phyloP scores from a whole-genome alignment of 2,888 invertebrate genomes.

The Thalpophila matura region DNA sequence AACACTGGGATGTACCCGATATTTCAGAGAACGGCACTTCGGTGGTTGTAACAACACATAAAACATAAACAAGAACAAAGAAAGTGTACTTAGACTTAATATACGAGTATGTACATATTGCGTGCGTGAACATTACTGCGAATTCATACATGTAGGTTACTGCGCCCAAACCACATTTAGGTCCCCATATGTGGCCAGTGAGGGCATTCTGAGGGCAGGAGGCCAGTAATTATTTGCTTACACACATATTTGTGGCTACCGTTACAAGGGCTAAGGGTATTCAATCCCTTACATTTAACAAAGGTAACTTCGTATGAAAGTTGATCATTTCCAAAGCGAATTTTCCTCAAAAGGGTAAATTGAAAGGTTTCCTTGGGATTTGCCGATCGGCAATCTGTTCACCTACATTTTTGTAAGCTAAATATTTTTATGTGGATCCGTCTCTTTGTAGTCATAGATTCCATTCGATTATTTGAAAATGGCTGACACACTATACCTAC shows the following conservation, averaged over 20 bases:
- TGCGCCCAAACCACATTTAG: conserved; percentile 51
- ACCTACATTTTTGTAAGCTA: conserved; percentile 45
- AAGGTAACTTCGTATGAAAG: conserved; percentile 56
- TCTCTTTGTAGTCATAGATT: conserved; percentile 36
- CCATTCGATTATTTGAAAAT: conserved; percentile 38
- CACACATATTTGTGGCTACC: conserved; percentile 52
- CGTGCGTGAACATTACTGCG: conserved; percentile 33
- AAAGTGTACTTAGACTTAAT: conserved; percentile 11
- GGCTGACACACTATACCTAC: conserved; percentile 35
- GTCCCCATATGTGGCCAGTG: conserved; percentile 40
- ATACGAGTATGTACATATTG: conserved; percentile 22
- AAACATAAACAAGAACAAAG: conserved; percentile 18
- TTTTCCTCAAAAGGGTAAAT: conserved; percentile 58
- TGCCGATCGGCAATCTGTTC: conserved; percentile 49
- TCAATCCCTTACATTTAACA: conserved; percentile 55
- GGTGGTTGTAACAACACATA: not conserved
- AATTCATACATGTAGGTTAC: conserved; percentile 34
- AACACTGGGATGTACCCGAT: no score
- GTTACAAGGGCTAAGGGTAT: conserved; percentile 45
- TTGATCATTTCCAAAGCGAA: conserved; percentile 60
- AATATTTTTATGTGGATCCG: conserved; percentile 45
- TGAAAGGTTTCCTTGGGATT: conserved; percentile 58
- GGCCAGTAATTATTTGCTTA: conserved; percentile 55
- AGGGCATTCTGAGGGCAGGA: conserved; percentile 33
- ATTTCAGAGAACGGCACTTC: not conserved